Percentiles rank a stretch among this genome's conserved stretches.
phyloP scores from a whole-genome alignment of 2,113 vertebrate genomes.

The Salvator merianae region DNA sequence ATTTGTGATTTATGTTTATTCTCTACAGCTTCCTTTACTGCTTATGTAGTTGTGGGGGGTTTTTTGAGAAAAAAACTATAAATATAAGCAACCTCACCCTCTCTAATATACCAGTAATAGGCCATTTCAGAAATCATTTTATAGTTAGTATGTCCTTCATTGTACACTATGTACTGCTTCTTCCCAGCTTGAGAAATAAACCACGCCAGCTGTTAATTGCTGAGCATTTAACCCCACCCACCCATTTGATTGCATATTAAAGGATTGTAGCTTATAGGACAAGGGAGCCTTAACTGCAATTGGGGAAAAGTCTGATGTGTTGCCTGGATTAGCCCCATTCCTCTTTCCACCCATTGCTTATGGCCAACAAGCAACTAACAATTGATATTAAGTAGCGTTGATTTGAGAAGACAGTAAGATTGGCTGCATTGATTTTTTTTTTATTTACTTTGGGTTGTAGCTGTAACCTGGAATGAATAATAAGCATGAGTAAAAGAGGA shows the following conservation, averaged over 20 bases:
- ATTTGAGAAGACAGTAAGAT: neutral
- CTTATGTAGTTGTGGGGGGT: neutral
- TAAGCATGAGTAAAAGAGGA: neutral
- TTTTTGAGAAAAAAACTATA: neutral
- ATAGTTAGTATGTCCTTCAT: neutral
- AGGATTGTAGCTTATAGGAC: neutral
- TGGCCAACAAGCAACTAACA: neutral
- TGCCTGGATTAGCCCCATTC: neutral
- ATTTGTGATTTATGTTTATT: neutral
- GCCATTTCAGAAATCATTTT: neutral
- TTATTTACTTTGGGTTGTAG: constrained; percentile 23
- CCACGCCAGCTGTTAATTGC: neutral
- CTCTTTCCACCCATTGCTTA: neutral
- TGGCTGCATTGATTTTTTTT: constrained; percentile 16
- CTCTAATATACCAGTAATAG: neutral
- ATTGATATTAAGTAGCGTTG: neutral
- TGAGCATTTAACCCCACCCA: neutral
- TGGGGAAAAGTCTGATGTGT: neutral
- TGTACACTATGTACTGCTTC: neutral
- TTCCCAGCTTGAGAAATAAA: no score
- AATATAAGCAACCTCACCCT: neutral
- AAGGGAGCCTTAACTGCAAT: neutral
- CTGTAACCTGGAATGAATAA: constrained; percentile 6
- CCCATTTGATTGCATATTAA: neutral
- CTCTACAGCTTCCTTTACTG: neutral